Base-by-base conservation (phyloP, 2,888 invertebrate genomes). In the Polydesmus complanatus region DNA sequence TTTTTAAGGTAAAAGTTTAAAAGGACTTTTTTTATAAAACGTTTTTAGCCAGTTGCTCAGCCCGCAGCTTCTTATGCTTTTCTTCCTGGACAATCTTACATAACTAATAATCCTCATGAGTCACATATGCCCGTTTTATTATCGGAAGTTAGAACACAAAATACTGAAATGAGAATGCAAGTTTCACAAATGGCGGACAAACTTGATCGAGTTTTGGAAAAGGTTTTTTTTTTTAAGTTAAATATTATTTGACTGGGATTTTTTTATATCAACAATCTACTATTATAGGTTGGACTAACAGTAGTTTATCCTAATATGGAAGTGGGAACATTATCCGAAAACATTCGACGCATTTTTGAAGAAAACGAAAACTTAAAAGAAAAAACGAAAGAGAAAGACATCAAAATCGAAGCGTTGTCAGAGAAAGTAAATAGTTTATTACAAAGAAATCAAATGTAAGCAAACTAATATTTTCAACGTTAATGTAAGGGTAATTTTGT, bases 81-180 rank as follows among this genome's bases (percentile, higher is more conserved):
- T 21, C 11, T 58, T n/a, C 58, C 58, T 22, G 53, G 58, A 14
- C 52, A 51, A 23, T 19, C 49, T 23, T 57, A 21, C 22, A 49
- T 57, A 2, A 19, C 11, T 18, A n/a, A n/a, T n/a, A n/a, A n/a
- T n/a, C n/a, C n/a, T n/a, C n/a, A n/a, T n/a, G n/a, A 67, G 27
- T 51, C 79, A 53, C 76, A 75, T 64, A 69, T 80, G 51, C 79
- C 79, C 65, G 72, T 81, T 65, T 74, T 83, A 62, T 69, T 82
- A 56, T 74, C 80, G 1, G 83, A 83, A 72, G 79, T 79, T 60
- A 73, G 83, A 64, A 80, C 80, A 21, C 81, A 83, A 63, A 83
- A 82, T 68, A 77, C 81, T 8, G 84, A 85, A 71, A 72, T 84
- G n/a, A 76, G 83, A 64, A 78, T 83, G 73, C 79, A 80, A 65